Evolutionary conservation across 2,888 invertebrate genomes (phyloP).

Genomic region (Athalia cordata): DNA sequence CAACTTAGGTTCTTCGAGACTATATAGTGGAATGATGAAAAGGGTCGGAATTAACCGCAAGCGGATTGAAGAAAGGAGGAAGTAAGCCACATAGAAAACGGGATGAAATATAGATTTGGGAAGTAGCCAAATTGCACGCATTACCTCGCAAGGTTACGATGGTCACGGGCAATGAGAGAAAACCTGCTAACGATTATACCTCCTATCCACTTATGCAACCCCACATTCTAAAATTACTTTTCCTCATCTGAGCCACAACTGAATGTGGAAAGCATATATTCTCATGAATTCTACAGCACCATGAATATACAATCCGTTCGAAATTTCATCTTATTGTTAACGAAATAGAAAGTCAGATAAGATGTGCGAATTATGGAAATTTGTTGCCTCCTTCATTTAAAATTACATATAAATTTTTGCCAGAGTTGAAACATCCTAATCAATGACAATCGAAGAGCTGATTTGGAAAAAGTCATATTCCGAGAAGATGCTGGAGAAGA

Average conservation of each 20-base stretch:
- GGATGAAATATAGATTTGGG: conserved; percentile 53
- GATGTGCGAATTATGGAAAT: no score
- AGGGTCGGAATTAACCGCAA: not conserved
- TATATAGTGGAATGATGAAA: not conserved
- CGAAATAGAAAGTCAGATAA: no score
- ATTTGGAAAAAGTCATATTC: no score
- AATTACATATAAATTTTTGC: no score
- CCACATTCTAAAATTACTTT: conserved; percentile 39
- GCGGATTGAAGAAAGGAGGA: not conserved
- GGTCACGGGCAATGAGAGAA: conserved; percentile 41
- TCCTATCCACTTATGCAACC: conserved; percentile 30
- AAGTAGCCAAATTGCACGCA: conserved; percentile 48
- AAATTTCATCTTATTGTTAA: no score
- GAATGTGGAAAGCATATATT: no score
- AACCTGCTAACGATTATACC: not conserved
- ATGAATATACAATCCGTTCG: no score
- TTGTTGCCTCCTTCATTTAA: no score
- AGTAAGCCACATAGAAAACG: conserved; percentile 1
- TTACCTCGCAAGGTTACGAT: conserved; percentile 21
- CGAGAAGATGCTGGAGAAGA: no score
- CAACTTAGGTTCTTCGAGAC: not conserved
- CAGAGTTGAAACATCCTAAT: no score
- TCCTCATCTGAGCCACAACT: not conserved
- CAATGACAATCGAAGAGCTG: no score
- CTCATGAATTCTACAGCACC: no score